Base-by-base conservation (phyloP, 2,888 invertebrate genomes). In the Branchellion lobata region DNA sequence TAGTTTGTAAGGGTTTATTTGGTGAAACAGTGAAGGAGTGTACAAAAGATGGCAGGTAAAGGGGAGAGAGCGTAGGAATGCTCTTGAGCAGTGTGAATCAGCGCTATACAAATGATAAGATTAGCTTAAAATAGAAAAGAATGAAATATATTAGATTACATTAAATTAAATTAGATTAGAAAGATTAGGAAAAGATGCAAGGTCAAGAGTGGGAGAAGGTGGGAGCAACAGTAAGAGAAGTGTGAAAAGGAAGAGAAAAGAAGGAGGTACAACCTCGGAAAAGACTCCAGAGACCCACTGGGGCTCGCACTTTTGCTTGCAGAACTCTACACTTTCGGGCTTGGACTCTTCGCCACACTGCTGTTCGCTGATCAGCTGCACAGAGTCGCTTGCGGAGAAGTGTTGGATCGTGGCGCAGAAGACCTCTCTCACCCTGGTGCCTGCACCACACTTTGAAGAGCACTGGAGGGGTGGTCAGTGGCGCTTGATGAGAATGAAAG, bases 241-340 rank as follows among this genome's bases (percentile, higher is more conserved):
- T 47, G 18, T 47, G 8, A 47, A 47, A 18, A 47, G 47, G 8
- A 14, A 47, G 11, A 47, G n/a, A n/a, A n/a, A n/a, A n/a, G n/a
- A n/a, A n/a, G n/a, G n/a, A n/a, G n/a, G n/a, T n/a, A n/a, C n/a
- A 47, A 90, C 90, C 85, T 89, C 86, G 53, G 90, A 90, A 92
- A 92, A 93, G 1, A 92, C 91, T 51, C 94, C 93, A 21, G 92
- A 90, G 86, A 94, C 95, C 95, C 95, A 95, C 84, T 92, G 91
- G 0, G 93, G 92, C 53, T 88, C 84, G 85, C 91, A 86, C 31
- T 80, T 73, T 3, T 77, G 65, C 24, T 80, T 82, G 27, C 69
- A 65, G 65, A 82, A 83, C 29, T 77, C 65, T n/a, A 75, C 71
- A n/a, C 31, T 31, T 5, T 51, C 36, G 24, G 76, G 36, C 21